phyloP scores from a whole-genome alignment of 2,888 invertebrate genomes.

The Eumacrocentrus americanus region DNA sequence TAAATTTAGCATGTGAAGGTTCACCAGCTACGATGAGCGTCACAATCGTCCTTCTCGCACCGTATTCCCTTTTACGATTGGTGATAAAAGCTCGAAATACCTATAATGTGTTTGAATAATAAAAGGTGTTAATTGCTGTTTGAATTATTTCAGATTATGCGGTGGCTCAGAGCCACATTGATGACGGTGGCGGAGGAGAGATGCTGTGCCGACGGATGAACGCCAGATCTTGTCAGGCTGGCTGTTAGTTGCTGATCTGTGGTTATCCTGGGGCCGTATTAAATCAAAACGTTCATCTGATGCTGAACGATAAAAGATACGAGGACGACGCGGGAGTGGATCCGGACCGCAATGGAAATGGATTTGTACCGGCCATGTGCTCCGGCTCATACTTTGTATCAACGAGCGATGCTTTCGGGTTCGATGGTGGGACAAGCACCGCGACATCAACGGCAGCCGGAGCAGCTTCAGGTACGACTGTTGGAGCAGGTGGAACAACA shows the following conservation, averaged over 20 bases:
- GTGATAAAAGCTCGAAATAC: too few species aligned
- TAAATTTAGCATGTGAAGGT: constrained; percentile 15
- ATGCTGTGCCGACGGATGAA: constrained; percentile 51
- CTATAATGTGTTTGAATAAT: neutral
- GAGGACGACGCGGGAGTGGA: constrained; percentile 55
- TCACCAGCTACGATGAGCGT: neutral
- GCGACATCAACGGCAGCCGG: constrained; percentile 37
- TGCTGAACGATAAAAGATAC: constrained; percentile 58
- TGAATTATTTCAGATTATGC: constrained; percentile 47
- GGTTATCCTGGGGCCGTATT: constrained; percentile 8
- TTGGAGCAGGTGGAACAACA: constrained; percentile 6
- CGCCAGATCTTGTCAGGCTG: constrained; percentile 20
- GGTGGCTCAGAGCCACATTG: constrained; percentile 43
- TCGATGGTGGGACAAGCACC: constrained; percentile 42
- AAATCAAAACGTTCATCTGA: constrained; percentile 43
- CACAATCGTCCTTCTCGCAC: neutral
- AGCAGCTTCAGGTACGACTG: constrained; percentile 49
- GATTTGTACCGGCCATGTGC: constrained; percentile 39
- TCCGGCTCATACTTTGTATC: constrained; percentile 35
- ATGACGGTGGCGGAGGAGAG: constrained; percentile 50
- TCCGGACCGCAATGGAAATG: constrained; percentile 57
- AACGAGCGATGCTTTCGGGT: constrained; percentile 39
- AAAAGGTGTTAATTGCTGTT: neutral
- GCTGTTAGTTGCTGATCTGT: constrained; percentile 1
- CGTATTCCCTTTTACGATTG: too few species aligned